A percentile compares a stretch with the other conserved stretches of the same genome.
Evolutionary conservation across 2,797 vertebrate species (phyloP).

Genomic region (Chelonia mydas): DNA sequence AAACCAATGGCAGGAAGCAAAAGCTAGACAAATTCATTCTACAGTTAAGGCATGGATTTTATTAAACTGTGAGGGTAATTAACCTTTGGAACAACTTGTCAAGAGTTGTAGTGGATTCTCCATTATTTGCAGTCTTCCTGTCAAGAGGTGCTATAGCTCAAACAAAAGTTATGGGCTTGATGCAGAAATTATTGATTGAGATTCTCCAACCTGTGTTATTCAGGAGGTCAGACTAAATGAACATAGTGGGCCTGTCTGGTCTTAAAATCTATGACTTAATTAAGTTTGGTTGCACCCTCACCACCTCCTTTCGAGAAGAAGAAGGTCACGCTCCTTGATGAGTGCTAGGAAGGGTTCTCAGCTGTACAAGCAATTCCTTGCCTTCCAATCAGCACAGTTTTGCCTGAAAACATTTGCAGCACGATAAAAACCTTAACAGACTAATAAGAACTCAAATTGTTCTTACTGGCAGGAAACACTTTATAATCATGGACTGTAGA

Average conservation of each 20-base stretch:
- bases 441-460: rapidly evolving
- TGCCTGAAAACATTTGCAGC: neutral
- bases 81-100: neutral
- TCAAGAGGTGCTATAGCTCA: neutral
- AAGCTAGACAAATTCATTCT: neutral
- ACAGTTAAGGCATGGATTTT: rapidly evolving
- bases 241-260: neutral
- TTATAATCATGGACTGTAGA: neutral
- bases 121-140: rapidly evolving
- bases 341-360: neutral
- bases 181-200: neutral
- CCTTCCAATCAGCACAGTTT: neutral
- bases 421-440: slow-evolving; percentile 11
- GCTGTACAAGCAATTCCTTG: rapidly evolving
- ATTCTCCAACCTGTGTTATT: neutral
- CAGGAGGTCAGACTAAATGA: rapidly evolving
- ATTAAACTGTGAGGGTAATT: rapidly evolving
- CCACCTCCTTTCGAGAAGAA: rapidly evolving
- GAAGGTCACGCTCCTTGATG: rapidly evolving
- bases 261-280: too few species aligned
- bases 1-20: neutral
- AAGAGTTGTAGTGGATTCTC: neutral
- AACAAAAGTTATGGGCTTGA: neutral
- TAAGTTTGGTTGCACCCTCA: neutral
- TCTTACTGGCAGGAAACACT: rapidly evolving